phyloP scores from a whole-genome alignment of 2,888 invertebrate species.

The Drosophila mimica region DNA sequence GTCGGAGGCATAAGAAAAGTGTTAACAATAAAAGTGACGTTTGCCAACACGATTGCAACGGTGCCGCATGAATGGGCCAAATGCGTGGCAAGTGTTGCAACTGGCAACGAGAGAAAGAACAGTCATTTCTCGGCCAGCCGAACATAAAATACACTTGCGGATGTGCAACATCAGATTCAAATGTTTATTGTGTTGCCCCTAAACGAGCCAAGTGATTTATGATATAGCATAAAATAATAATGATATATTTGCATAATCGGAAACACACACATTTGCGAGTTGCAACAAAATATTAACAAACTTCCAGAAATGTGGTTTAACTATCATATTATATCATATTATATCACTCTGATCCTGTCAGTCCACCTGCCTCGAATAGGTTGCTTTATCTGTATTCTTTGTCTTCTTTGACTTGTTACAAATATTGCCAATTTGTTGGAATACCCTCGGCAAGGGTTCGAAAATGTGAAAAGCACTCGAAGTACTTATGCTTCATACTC shows the following conservation, averaged over 20 bases:
- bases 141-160: not conserved
- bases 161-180: not conserved
- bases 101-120: constrained; percentile 2
- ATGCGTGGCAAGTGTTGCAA: constrained; percentile 18
- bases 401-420: not conserved
- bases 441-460: not conserved
- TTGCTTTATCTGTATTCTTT: not conserved
- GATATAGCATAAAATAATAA: not conserved
- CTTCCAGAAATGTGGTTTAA: not conserved
- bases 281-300: not conserved
- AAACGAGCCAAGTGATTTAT: not conserved
- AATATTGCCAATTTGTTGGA: not conserved
- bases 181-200: not conserved
- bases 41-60: constrained; percentile 18
- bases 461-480: constrained; percentile 13
- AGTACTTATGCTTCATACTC: constrained; percentile 4
- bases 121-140: not conserved
- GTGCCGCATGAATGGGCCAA: constrained; percentile 13
- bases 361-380: not conserved
- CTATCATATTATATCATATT: too few species aligned
- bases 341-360: too few species aligned
- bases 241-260: not conserved
- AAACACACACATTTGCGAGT: not conserved
- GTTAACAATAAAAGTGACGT: constrained; percentile 49
- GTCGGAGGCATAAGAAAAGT: constrained; percentile 27